Conservation (phyloP, 2,797 vertebrate species). For the Aplochiton taeniatus region DNA sequence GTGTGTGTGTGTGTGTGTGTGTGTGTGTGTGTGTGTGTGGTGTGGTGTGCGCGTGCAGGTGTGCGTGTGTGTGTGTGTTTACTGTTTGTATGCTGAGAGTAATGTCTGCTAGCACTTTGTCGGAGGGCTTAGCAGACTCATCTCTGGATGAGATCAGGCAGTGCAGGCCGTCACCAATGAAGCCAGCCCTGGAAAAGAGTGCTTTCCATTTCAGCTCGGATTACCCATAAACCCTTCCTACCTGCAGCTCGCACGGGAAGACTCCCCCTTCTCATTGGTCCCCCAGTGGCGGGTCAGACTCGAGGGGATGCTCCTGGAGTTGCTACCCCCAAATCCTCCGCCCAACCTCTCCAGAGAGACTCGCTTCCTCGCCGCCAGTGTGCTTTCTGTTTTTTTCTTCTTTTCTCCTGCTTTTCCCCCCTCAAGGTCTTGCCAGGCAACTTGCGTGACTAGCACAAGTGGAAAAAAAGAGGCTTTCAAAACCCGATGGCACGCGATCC, state of each 20-base stretch:
- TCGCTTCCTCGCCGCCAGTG: conserved; percentile 24
- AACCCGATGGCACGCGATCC: conserved; percentile 82
- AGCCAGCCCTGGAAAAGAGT: conserved; percentile 45
- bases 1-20: conserved; percentile 20
- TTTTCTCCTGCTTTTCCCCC: conserved; percentile 63
- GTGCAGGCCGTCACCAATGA: conserved; percentile 60
- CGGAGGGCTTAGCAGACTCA: conserved; percentile 40
- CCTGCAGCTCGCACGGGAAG: conserved; percentile 69
- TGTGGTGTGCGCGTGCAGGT: background rate
- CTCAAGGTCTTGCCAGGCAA: conserved; percentile 77
- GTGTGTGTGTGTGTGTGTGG: conserved; percentile 12
- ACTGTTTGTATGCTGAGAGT: background rate
- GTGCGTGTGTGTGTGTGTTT: background rate
- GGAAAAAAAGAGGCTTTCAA: conserved; percentile 74
- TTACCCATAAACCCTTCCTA: conserved; percentile 72
- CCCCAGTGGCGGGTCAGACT: conserved; percentile 48
- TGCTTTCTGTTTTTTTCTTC: conserved; percentile 57
- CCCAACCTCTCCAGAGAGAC: conserved; percentile 56
- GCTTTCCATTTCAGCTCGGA: conserved; percentile 57
- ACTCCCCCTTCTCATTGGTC: conserved; percentile 50
- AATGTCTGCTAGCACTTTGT: conserved; percentile 30
- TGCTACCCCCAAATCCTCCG: conserved; percentile 57
- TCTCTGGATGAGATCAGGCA: conserved; percentile 44
- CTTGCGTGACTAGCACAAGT: conserved; percentile 82
- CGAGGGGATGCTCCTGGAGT: conserved; percentile 63